A percentile compares a stretch with the other conserved stretches of the same genome.
Conservation (phyloP, 2,888 invertebrate species). For the Torymus tubicola region DNA sequence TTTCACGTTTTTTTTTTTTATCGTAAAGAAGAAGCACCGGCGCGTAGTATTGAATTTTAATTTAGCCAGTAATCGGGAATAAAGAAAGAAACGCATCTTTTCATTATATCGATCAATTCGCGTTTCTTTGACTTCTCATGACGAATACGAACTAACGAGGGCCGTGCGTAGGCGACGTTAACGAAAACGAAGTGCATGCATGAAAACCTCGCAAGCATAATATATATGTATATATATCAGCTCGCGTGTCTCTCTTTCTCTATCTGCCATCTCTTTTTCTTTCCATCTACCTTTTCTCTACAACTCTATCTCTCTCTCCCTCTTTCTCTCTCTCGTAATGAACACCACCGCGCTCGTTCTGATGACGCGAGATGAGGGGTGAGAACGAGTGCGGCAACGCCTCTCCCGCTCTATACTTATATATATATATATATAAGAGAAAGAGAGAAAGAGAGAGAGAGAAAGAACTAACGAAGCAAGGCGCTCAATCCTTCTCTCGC, state of each 20-base stretch:
- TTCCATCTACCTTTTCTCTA: slow-evolving; percentile 29
- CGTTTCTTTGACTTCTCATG: background rate
- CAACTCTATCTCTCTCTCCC: slow-evolving; percentile 63
- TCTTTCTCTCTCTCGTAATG: slow-evolving; percentile 46
- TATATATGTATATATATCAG: slow-evolving; percentile 65
- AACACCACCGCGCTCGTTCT: slow-evolving; percentile 7
- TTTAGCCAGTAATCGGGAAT: too few relatives aligned
- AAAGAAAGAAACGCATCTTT: slow-evolving; percentile 25
- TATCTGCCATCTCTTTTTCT: slow-evolving; percentile 62
- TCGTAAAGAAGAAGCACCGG: too few relatives aligned
- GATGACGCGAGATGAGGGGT: too few relatives aligned
- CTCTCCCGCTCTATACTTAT: too few relatives aligned
- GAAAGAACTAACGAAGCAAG: slow-evolving; percentile 63
- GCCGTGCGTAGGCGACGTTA: slow-evolving; percentile 40
- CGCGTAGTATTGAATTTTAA: too few relatives aligned
- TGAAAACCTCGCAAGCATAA: slow-evolving; percentile 72
- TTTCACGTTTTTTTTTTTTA: too few relatives aligned
- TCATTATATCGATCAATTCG: slow-evolving; percentile 3
- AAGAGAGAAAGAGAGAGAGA: too few relatives aligned
- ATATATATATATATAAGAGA: too few relatives aligned
- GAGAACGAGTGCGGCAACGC: too few relatives aligned
- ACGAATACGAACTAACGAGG: slow-evolving; percentile 36
- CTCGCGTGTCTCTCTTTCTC: slow-evolving; percentile 70
- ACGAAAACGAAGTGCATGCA: slow-evolving; percentile 54
- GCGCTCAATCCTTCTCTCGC: slow-evolving; percentile 45